These are phyloP conservation scores for Centropus unirufus DNA, from an alignment of 2,113 vertebrate species.

Conservation along the genomic window DNA sequence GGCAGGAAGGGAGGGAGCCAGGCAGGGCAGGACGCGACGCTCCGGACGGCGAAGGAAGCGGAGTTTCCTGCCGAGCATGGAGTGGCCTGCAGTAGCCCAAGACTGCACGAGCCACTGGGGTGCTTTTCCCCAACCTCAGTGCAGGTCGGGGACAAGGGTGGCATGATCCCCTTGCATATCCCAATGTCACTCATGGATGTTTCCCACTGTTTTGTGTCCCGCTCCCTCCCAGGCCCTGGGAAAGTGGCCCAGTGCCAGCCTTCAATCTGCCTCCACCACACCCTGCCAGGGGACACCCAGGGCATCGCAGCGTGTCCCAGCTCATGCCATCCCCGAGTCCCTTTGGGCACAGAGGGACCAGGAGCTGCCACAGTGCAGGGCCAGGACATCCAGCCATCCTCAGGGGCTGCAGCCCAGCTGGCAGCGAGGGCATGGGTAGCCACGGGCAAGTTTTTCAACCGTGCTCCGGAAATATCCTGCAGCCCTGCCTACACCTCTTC, in stretches of 20 bases:
- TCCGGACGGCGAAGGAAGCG: background rate
- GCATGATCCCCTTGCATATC: background rate
- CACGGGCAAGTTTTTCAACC: background rate
- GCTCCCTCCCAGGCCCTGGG: background rate
- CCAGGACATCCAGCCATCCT: background rate
- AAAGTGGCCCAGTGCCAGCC: background rate
- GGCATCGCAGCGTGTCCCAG: background rate
- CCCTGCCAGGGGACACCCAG: background rate
- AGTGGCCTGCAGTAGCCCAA: background rate
- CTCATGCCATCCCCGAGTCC: background rate
- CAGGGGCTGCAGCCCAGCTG: background rate
- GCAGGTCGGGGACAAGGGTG: accelerated
- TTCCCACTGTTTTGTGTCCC: background rate
- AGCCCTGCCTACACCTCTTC: accelerated
- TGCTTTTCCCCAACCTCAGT: background rate
- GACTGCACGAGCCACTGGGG: accelerated
- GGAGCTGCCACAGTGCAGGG: background rate
- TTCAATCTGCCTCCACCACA: background rate
- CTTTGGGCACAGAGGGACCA: background rate
- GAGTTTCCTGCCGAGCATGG: background rate
- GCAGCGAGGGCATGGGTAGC: accelerated
- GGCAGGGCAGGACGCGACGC: background rate
- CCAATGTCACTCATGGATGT: accelerated
- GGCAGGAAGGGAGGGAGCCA: conserved; percentile 54
- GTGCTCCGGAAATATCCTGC: accelerated